Conservation (phyloP, 2,797 vertebrate species). For the Novumbra hubbsi region DNA sequence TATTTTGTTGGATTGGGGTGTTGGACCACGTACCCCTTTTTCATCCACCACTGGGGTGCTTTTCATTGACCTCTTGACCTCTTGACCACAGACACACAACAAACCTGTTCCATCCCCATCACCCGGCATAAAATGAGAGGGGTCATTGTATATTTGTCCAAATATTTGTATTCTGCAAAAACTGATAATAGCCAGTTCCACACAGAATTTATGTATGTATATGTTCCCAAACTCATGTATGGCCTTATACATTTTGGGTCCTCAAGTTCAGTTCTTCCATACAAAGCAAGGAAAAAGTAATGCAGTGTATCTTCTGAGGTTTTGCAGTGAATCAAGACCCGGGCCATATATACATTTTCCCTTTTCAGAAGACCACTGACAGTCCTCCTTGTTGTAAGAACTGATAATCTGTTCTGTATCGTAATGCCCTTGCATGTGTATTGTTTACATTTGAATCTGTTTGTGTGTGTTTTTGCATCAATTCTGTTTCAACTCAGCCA, state of each 20-base stretch:
- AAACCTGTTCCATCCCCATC: too few species aligned
- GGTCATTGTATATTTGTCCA: not conserved
- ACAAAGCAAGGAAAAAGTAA: constrained; percentile 4
- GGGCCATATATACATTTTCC: not conserved
- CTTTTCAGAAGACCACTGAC: not conserved
- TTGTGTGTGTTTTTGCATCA: not conserved
- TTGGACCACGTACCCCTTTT: too few species aligned
- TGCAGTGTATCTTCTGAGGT: not conserved
- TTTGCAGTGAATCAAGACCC: constrained; percentile 22
- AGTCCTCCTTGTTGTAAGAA: not conserved
- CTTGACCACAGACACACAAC: too few species aligned
- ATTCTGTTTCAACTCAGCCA: not conserved
- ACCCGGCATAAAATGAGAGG: too few species aligned
- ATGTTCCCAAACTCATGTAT: not conserved
- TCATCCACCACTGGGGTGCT: too few species aligned
- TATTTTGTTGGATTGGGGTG: too few species aligned
- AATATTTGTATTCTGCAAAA: not conserved
- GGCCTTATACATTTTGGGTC: not conserved
- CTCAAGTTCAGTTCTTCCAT: constrained; percentile 6
- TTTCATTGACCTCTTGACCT: too few species aligned
- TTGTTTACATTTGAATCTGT: constrained; percentile 1
- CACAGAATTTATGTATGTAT: not conserved
- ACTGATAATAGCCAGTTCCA: not conserved
- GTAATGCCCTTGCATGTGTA: constrained; percentile 2
- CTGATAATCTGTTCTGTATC: not conserved